Evolutionary conservation across 2,113 vertebrate species (phyloP).

Genomic region (Brachypodius melanocephalos): DNA sequence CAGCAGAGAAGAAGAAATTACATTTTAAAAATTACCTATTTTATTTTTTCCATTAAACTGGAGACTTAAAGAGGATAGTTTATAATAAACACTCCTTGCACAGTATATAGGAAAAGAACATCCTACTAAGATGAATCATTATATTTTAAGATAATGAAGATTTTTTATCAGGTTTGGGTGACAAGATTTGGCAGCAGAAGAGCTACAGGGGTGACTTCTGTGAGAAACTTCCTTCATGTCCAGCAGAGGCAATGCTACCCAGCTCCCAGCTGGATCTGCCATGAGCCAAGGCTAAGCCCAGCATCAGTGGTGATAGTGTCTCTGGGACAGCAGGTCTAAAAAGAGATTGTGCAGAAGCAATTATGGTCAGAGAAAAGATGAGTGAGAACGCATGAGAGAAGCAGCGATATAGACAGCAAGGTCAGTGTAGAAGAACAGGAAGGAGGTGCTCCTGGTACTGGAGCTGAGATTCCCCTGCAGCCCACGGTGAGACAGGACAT

Average conservation of each 20-base stretch:
- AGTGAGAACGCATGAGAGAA: background rate
- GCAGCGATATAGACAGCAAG: background rate
- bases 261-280: background rate
- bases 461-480: background rate
- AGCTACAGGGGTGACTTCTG: background rate
- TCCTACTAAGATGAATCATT: background rate
- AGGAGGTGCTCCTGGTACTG: background rate
- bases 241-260: background rate
- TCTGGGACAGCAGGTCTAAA: background rate
- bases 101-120: background rate
- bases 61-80: background rate
- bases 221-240: background rate
- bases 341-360: background rate
- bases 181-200: accelerated
- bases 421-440: too few species aligned
- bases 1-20: background rate
- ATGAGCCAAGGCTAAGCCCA: background rate
- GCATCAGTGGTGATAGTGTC: accelerated
- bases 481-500: accelerated
- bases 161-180: background rate
- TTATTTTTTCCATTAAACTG: background rate
- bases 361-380: background rate
- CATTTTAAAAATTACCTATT: background rate
- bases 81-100: background rate
- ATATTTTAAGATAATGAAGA: background rate